Evolutionary conservation across 1,140 invertebrate species (phyloP).

Genomic region (Diabrotica undecimpunctata): DNA sequence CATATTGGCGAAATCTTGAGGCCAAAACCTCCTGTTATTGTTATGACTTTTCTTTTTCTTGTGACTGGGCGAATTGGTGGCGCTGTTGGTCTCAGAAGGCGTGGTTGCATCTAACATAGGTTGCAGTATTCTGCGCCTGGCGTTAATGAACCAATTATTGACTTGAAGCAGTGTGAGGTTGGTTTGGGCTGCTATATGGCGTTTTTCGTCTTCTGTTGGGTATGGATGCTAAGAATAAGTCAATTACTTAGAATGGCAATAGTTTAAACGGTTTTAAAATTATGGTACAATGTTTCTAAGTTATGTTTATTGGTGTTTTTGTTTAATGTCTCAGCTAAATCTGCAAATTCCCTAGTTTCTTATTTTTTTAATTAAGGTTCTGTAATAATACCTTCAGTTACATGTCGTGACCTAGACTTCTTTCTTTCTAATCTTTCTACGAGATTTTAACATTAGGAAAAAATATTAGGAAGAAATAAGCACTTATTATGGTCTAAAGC

Average conservation of each 20-base stretch:
- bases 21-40: conserved; percentile 58
- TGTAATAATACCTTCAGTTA: no score
- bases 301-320: no score
- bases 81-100: conserved; percentile 31
- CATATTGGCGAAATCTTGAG: conserved; percentile 55
- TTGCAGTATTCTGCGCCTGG: conserved; percentile 84
- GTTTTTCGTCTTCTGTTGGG: conserved; percentile 89
- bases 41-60: conserved; percentile 46
- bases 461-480: no score
- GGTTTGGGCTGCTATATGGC: conserved; percentile 82
- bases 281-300: no score
- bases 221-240: conserved; percentile 71
- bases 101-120: conserved; percentile 78
- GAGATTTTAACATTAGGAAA: no score
- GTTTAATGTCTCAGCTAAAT: background rate
- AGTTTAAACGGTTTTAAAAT: no score
- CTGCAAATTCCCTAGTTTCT: background rate
- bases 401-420: no score
- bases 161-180: conserved; percentile 80
- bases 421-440: no score
- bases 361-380: no score
- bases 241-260: background rate
- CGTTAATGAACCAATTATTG: conserved; percentile 94
- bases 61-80: conserved; percentile 38
- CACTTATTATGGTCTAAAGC: no score